A percentile compares a stretch with the other conserved stretches of the same genome.
phyloP scores from a whole-genome alignment of 2,797 vertebrate genomes.

The Bryconaethiops microstoma region DNA sequence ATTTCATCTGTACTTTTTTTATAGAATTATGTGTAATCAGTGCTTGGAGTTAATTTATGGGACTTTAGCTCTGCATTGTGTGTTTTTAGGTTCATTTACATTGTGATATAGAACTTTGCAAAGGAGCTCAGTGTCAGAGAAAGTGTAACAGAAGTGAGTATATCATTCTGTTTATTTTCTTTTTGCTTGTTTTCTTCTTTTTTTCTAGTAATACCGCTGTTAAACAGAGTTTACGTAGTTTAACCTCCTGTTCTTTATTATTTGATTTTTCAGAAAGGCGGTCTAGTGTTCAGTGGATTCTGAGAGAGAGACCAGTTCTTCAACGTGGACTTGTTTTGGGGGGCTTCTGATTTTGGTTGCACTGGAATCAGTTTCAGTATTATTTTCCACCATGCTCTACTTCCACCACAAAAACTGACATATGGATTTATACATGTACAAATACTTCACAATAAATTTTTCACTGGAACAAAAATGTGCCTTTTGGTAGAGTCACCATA shows the following conservation, averaged over 20 bases:
- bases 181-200: too few relatives aligned
- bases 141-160: conserved; percentile 58
- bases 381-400: too few relatives aligned
- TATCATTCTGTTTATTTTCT: too few relatives aligned
- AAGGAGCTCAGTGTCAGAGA: conserved; percentile 57
- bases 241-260: neutral
- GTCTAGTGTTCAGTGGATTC: neutral
- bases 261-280: conserved; percentile 6
- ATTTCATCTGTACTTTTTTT: neutral
- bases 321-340: neutral
- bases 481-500: neutral
- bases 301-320: neutral
- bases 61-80: neutral
- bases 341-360: neutral
- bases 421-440: too few relatives aligned
- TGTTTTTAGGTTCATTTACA: conserved; percentile 66
- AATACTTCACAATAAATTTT: too few relatives aligned
- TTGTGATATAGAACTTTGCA: conserved; percentile 65
- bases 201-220: too few relatives aligned
- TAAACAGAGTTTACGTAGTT: neutral
- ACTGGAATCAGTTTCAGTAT: neutral
- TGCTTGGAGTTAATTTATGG: neutral
- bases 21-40: neutral
- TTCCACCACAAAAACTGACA: too few relatives aligned
- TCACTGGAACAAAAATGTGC: too few relatives aligned